Conservation (phyloP, 2,797 vertebrate genomes). For the Peromyscus nudipes region DNA sequence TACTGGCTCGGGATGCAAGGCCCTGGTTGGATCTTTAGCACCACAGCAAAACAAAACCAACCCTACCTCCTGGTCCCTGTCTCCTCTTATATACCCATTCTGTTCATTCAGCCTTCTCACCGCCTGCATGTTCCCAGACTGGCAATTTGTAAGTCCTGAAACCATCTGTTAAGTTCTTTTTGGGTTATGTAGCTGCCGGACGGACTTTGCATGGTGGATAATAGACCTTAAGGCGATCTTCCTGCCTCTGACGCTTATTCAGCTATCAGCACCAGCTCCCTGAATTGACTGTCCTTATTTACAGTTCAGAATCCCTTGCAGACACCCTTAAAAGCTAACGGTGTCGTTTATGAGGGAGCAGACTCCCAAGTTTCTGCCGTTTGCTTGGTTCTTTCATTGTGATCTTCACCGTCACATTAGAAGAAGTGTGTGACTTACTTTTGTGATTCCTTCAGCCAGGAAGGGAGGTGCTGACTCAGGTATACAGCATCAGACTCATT, state of each 20-base stretch:
- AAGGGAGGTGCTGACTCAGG: not conserved
- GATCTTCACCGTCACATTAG: constrained; percentile 31
- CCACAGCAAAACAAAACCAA: not conserved
- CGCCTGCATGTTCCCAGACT: not conserved
- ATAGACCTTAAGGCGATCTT: not conserved
- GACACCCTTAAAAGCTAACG: constrained; percentile 17
- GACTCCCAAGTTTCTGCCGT: constrained; percentile 42
- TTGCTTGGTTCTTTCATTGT: constrained; percentile 61
- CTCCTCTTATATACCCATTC: not conserved
- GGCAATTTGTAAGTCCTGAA: not conserved
- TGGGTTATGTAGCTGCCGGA: not conserved
- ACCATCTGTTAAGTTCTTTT: not conserved
- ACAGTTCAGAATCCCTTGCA: constrained; percentile 34
- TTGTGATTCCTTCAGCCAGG: constrained; percentile 40
- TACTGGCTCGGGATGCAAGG: not conserved
- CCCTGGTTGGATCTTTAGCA: not conserved
- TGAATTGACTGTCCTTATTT: constrained; percentile 29
- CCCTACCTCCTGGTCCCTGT: not conserved
- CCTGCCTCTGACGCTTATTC: not conserved
- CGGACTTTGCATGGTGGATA: not conserved
- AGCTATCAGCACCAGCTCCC: not conserved
- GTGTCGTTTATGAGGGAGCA: constrained; percentile 42
- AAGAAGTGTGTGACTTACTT: not conserved
- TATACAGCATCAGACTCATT: not conserved
- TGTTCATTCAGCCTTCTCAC: not conserved